phyloP scores from a whole-genome alignment of 2,113 vertebrate genomes.

The Ictalurus furcatus region DNA sequence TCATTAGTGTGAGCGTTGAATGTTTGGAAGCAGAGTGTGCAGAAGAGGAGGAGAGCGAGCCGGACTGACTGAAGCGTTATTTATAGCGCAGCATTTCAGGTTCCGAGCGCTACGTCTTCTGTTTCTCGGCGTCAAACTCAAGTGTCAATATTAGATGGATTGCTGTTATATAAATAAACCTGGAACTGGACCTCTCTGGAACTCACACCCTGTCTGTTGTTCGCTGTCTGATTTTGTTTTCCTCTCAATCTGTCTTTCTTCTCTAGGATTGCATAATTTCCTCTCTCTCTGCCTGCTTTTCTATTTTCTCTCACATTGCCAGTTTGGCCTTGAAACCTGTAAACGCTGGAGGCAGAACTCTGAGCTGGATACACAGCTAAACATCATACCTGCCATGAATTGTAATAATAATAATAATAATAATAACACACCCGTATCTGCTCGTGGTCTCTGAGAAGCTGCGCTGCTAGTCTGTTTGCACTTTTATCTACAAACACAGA shows the following conservation, averaged over 20 bases:
- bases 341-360: background rate
- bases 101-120: background rate
- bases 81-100: background rate
- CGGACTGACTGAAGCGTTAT: background rate
- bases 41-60: too few relatives aligned
- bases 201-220: background rate
- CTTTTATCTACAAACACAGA: background rate
- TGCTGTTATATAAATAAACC: conserved; percentile 14
- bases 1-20: background rate
- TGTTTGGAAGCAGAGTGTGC: background rate
- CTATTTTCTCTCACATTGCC: background rate
- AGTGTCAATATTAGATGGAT: conserved; percentile 13
- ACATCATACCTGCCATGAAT: background rate
- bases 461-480: background rate
- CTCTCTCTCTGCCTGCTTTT: background rate
- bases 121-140: background rate
- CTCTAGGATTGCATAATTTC: background rate
- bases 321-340: conserved; percentile 27
- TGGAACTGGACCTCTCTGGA: conserved; percentile 5
- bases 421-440: background rate
- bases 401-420: background rate
- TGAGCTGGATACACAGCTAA: background rate
- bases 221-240: conserved; percentile 19
- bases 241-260: conserved; percentile 7
- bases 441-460: background rate